Evolutionary conservation across 2,113 vertebrate species (phyloP).

Genomic region (Rattus rattus): DNA sequence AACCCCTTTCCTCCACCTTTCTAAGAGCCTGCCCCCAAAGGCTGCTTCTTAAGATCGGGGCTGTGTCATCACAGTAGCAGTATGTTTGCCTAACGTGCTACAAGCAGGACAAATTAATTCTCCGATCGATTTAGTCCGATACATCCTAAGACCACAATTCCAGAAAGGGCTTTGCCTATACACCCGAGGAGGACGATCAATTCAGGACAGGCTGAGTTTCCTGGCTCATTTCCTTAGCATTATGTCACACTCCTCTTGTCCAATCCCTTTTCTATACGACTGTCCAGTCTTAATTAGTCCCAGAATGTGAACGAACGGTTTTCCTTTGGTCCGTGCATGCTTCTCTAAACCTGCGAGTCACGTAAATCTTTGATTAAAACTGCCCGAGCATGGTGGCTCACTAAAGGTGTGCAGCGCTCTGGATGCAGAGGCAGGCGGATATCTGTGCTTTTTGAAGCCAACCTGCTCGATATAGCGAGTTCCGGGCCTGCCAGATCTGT

Average conservation of each 20-base stretch:
- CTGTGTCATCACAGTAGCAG: too few relatives aligned
- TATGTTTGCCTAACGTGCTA: neutral
- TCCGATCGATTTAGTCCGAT: neutral
- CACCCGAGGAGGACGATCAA: neutral
- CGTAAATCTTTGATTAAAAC: neutral
- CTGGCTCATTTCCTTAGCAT: neutral
- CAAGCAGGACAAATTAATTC: neutral
- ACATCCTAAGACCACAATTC: neutral
- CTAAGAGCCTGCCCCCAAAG: too few relatives aligned
- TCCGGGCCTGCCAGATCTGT: neutral
- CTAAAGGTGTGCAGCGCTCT: neutral
- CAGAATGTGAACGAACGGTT: neutral
- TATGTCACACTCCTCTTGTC: neutral
- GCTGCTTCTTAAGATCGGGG: neutral
- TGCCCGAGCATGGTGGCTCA: neutral
- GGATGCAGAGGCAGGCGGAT: neutral
- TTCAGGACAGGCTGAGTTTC: neutral
- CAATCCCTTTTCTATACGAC: neutral
- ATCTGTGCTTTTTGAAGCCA: neutral
- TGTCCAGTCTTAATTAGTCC: neutral
- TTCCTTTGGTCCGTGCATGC: neutral
- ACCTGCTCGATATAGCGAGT: neutral
- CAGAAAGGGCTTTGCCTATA: neutral
- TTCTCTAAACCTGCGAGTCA: neutral
- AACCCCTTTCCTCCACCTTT: neutral